These are phyloP conservation scores for Protaetia brevitarsis DNA, from an alignment of 1,140 invertebrate species.

Conservation along the genomic window DNA sequence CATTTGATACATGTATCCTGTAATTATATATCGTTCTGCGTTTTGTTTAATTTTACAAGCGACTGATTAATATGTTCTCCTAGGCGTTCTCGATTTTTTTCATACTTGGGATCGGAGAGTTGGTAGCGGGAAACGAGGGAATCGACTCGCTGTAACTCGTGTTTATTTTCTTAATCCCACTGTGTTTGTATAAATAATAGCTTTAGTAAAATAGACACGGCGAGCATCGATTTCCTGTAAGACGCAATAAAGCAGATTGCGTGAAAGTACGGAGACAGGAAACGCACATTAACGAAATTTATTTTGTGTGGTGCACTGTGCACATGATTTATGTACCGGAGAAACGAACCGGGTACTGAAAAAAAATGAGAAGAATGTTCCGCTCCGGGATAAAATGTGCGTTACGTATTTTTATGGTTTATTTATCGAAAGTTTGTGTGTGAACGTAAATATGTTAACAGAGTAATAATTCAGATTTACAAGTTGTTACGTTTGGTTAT, in stretches of 20 bases:
- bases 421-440: too few relatives aligned
- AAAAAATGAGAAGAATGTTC: too few relatives aligned
- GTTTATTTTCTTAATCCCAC: slow-evolving; percentile 3
- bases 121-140: background rate
- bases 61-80: background rate
- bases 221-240: slow-evolving; percentile 1
- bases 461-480: too few relatives aligned
- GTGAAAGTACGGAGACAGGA: too few relatives aligned
- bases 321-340: too few relatives aligned
- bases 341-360: too few relatives aligned
- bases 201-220: slow-evolving; percentile 11
- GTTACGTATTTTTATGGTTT: too few relatives aligned
- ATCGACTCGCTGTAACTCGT: background rate
- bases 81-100: background rate
- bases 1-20: background rate
- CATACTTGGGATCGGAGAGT: background rate
- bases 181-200: slow-evolving; percentile 11
- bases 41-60: slow-evolving; percentile 9
- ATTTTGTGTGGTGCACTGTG: too few relatives aligned
- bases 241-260: slow-evolving; percentile 1
- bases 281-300: too few relatives aligned
- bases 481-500: too few relatives aligned
- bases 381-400: too few relatives aligned
- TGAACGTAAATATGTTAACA: too few relatives aligned
- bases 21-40: background rate